Evolutionary conservation across 2,113 vertebrate species (phyloP).

Genomic region (Ahaetulla prasina): DNA sequence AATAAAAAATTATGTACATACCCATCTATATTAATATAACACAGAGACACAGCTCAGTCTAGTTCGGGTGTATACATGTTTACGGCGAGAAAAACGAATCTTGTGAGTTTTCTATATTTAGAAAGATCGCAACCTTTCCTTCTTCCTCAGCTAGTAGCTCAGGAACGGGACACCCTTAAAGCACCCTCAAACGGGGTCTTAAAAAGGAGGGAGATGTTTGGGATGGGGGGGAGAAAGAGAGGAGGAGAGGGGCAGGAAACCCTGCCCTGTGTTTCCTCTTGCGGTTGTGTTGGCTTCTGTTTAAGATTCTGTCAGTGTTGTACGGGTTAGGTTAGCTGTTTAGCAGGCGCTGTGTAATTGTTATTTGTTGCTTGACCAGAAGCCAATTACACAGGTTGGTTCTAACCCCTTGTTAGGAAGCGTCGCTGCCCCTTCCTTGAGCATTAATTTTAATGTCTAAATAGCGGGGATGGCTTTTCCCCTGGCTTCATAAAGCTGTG

Average conservation of each 20-base stretch:
- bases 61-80: no score
- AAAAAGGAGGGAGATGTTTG: background rate
- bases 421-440: slow-evolving; percentile 18
- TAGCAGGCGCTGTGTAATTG: slow-evolving; percentile 25
- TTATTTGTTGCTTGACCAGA: slow-evolving; percentile 64
- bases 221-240: no score
- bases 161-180: background rate
- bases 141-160: background rate
- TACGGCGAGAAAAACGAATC: no score
- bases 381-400: slow-evolving; percentile 60
- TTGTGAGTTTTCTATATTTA: background rate
- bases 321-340: slow-evolving; percentile 34
- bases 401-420: slow-evolving; percentile 59
- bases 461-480: slow-evolving; percentile 73
- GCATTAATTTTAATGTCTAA: slow-evolving; percentile 80
- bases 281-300: slow-evolving; percentile 26
- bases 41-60: no score
- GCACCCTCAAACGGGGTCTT: background rate
- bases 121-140: background rate
- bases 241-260: background rate
- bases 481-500: slow-evolving; percentile 78
- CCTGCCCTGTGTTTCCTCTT: background rate
- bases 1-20: no score
- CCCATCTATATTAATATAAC: no score
- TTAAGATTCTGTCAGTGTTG: slow-evolving; percentile 50